Base-by-base conservation (phyloP, 2,797 vertebrate genomes). In the Cyclopterus lumpus region DNA sequence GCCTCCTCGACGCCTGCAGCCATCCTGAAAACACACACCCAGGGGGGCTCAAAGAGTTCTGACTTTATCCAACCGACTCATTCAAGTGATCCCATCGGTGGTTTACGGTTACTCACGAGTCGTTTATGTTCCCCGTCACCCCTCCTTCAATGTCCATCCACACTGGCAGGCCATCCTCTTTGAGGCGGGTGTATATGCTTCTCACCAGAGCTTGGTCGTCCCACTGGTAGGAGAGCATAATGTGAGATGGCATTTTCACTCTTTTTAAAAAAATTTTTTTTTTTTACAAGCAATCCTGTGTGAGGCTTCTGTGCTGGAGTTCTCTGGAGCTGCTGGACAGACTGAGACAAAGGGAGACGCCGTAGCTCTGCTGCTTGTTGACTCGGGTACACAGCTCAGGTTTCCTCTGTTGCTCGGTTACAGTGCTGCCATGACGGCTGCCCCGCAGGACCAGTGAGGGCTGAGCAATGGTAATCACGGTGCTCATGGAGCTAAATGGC, bases 121-220 rank as follows among this genome's bases (percentile, higher is more conserved):
- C 85, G 4, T 91, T 91, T 40, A 93, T 88, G 71, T 91, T 91
- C 26, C 92, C 92, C 0, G 74, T 89, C 79, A 93, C 86, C 15
- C 91, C 88, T 75, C 90, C 91, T 73, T 91, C 77, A 0, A 93
- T 73, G 46, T 93, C 92, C 91, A 93, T 90, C 91, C 92, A 93
- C 70, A 92, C 88, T 0, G 86, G 84, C 36, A 93, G 80, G 1
- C 90, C 89, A 0, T 84, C 81, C 0, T 90, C 88, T 65, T n/a
- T 86, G 6, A 92, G 89, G 4, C 85, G 79, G 54, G 80, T 5
- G 15, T 86, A 85, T 2, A 92, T 68, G 79, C 67, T 92, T 15
- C 81, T 88, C 18, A 93, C 92, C 3, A 93, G 86, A 46, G 81
- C 67, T 64, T 92, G 91, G 64, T 90, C 76, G 1, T 92, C 86